Percentiles rank a stretch among this genome's conserved stretches.
Evolutionary conservation across 2,888 invertebrate genomes (phyloP).

Genomic region (Cephus nigrinus): DNA sequence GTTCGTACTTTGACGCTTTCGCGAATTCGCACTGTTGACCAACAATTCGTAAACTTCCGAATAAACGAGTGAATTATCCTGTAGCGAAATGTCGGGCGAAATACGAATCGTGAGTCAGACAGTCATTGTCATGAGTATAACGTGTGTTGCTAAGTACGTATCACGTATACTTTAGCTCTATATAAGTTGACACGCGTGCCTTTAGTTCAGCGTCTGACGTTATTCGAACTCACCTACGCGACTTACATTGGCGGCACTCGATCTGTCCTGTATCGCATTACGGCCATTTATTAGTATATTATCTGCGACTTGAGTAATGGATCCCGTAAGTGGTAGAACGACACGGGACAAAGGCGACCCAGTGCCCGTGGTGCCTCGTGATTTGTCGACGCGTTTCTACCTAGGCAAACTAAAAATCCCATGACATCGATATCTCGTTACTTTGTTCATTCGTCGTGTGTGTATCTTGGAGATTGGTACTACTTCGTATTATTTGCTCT

Average conservation of each 20-base stretch:
- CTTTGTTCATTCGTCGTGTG: neutral
- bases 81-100: neutral
- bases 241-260: neutral
- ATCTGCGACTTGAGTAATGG: neutral
- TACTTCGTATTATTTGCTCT: neutral
- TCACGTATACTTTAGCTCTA: neutral
- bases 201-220: neutral
- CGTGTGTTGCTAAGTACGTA: neutral
- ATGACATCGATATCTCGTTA: neutral
- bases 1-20: neutral
- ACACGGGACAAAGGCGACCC: neutral
- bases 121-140: neutral
- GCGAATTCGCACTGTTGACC: neutral
- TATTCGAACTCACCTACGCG: neutral
- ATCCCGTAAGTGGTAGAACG: constrained; percentile 2
- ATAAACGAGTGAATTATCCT: neutral
- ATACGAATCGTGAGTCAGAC: neutral
- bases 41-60: neutral
- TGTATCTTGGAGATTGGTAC: neutral
- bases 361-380: neutral
- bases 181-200: neutral
- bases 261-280: neutral
- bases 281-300: constrained; percentile 4
- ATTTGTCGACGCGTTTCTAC: neutral
- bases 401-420: neutral